Percentiles rank a stretch among this genome's conserved stretches.
Conservation (phyloP, 2,888 invertebrate species). For the Caprella mutica region DNA sequence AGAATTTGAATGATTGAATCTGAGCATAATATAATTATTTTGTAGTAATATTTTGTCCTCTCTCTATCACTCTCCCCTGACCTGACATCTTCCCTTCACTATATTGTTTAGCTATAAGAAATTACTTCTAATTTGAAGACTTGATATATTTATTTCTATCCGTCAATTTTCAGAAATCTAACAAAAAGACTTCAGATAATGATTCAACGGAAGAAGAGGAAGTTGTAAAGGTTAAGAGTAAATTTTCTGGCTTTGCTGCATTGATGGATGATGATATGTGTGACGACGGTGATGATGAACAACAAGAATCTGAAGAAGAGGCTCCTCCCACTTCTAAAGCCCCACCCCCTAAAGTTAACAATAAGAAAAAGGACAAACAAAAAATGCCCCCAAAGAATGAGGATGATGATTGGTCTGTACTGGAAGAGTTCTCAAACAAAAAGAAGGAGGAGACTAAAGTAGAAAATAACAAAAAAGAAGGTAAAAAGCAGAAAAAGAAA, state of each 20-base stretch:
- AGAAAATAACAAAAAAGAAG: conserved; percentile 2
- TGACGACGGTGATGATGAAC: conserved; percentile 19
- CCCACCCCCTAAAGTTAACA: conserved; percentile 8
- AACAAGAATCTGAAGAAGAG: neutral
- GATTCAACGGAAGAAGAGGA: conserved; percentile 15
- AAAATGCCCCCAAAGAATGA: conserved; percentile 49
- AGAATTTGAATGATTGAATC: too few relatives aligned
- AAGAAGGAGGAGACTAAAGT: conserved; percentile 10
- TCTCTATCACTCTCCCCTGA: too few relatives aligned
- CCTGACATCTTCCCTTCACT: too few relatives aligned
- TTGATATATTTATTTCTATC: too few relatives aligned
- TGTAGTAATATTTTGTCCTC: too few relatives aligned
- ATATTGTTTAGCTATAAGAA: too few relatives aligned
- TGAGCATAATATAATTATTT: too few relatives aligned
- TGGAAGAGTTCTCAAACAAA: conserved; percentile 45
- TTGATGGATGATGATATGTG: conserved; percentile 24
- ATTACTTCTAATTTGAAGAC: too few relatives aligned
- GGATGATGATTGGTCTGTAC: conserved; percentile 64
- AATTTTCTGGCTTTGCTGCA: conserved; percentile 24
- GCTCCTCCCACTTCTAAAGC: neutral
- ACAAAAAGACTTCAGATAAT: neutral
- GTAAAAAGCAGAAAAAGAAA: conserved; percentile 8
- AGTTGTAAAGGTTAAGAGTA: neutral
- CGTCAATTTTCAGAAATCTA: neutral
- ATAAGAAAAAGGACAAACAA: conserved; percentile 9